Evolutionary conservation across 2,113 vertebrate species (phyloP).

Genomic region (Physeter macrocephalus): DNA sequence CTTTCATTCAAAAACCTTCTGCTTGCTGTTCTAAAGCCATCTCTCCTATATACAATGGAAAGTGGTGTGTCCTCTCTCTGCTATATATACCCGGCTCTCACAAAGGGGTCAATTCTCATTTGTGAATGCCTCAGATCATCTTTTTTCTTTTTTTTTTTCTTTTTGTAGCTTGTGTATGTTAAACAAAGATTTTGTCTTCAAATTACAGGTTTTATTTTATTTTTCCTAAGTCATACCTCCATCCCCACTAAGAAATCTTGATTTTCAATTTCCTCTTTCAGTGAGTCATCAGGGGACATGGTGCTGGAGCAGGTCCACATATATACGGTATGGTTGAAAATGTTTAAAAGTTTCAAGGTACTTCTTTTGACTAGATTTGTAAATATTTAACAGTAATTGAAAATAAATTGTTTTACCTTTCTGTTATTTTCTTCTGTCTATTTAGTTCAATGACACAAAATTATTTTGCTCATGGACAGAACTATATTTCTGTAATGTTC

Average conservation of each 20-base stretch:
- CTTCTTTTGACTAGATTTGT: not conserved
- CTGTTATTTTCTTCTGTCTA: not conserved
- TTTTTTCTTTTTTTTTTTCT: not conserved
- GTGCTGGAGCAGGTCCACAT: not conserved
- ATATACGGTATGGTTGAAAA: accelerated
- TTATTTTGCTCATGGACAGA: not conserved
- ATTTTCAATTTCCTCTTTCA: not conserved
- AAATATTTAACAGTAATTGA: not conserved
- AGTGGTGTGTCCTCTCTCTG: accelerated
- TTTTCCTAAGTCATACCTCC: not conserved
- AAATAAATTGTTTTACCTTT: not conserved
- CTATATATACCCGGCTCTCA: not conserved
- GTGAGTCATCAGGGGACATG: not conserved
- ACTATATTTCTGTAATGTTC: not conserved
- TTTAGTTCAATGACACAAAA: not conserved
- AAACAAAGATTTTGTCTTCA: not conserved
- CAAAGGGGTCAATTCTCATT: not conserved
- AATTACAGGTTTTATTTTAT: slow-evolving; percentile 17
- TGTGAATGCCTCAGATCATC: not conserved
- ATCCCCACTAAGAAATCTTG: not conserved
- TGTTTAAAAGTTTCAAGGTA: not conserved
- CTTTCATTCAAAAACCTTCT: not conserved
- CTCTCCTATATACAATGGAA: not conserved
- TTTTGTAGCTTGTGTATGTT: not conserved
- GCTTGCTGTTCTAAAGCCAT: not conserved